These are phyloP conservation scores for Ceyx cyanopectus DNA, from an alignment of 2,113 vertebrate genomes.

Conservation along the genomic window DNA sequence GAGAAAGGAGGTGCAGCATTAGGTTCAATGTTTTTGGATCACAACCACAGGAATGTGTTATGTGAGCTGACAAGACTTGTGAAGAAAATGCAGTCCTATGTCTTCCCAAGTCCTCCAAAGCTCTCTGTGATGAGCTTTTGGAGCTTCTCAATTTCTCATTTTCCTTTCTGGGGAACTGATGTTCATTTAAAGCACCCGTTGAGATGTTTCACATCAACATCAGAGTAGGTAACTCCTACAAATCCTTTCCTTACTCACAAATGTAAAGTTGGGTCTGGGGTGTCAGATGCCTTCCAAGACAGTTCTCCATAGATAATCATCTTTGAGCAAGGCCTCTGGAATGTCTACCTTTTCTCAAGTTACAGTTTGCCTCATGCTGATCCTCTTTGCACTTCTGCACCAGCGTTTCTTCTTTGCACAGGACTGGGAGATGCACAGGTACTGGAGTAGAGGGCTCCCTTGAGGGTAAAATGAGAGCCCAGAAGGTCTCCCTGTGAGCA, in stretches of 20 bases:
- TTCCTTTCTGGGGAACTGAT: background rate
- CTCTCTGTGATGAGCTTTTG: background rate
- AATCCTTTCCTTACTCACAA: background rate
- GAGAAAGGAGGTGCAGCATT: background rate
- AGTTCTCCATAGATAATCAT: fast-evolving
- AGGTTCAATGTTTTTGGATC: background rate
- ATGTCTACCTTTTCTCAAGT: background rate
- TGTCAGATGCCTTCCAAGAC: background rate
- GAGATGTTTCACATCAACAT: background rate
- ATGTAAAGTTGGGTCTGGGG: background rate
- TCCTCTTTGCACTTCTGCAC: background rate
- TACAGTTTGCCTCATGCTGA: background rate
- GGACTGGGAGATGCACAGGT: background rate
- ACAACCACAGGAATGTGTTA: background rate
- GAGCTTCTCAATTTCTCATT: background rate
- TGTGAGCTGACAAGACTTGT: background rate
- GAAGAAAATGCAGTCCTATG: background rate
- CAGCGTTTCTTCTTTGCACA: fast-evolving
- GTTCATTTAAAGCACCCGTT: background rate
- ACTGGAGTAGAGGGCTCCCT: background rate
- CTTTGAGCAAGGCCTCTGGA: background rate
- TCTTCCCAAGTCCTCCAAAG: background rate
- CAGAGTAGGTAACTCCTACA: background rate
- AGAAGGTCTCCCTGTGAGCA: background rate
- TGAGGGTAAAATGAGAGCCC: background rate